These are phyloP conservation scores for Strongylocentrotus purpuratus DNA, from an alignment of 35 echinoderm and acorn worm genomes.

Conservation along the genomic window DNA sequence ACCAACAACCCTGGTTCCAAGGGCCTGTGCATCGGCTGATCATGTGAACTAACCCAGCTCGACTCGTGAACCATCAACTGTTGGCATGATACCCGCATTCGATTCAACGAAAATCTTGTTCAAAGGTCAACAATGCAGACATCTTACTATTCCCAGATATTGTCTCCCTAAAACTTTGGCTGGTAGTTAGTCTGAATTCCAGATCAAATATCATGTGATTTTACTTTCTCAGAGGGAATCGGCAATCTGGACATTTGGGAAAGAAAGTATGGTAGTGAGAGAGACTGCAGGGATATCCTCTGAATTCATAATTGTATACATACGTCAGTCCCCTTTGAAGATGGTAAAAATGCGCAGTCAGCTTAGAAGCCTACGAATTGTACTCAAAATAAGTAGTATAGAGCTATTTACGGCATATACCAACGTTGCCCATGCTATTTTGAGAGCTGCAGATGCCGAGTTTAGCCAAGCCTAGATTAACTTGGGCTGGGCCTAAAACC, in stretches of 20 bases:
- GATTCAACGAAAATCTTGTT: background rate
- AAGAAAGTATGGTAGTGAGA: too few species aligned
- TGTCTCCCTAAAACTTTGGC: background rate
- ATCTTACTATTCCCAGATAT: background rate
- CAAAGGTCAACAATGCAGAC: background rate
- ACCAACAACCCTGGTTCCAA: too few species aligned
- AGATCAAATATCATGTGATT: background rate
- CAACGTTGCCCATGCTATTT: background rate
- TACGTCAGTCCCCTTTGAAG: background rate
- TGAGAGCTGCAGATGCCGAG: background rate
- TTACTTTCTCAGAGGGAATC: too few species aligned
- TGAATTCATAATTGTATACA: background rate
- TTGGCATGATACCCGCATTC: background rate
- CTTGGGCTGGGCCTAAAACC: background rate
- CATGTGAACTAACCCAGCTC: background rate
- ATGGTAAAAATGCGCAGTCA: background rate
- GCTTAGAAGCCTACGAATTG: background rate
- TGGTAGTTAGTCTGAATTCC: background rate
- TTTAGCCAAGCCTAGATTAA: background rate
- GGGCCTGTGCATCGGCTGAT: background rate
- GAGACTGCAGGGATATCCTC: too few species aligned
- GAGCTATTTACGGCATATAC: background rate
- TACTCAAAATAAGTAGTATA: background rate
- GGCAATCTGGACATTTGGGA: too few species aligned
- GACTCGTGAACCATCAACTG: background rate